phyloP scores from a whole-genome alignment of 2,113 vertebrate species.

The Macrotis lagotis region DNA sequence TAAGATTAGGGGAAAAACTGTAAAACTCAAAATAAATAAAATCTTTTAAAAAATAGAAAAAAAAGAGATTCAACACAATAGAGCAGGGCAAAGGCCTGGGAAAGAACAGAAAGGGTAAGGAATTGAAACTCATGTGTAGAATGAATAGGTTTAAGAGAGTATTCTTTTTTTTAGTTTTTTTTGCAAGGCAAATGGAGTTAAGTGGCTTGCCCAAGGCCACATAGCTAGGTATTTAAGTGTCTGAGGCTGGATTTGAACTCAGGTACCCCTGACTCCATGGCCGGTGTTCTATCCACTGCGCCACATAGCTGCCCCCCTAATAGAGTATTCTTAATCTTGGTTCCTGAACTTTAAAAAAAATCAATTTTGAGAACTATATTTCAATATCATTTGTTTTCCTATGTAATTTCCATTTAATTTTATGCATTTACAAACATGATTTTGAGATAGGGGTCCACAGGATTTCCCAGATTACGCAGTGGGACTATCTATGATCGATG shows the following conservation, averaged over 20 bases:
- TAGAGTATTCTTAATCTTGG: not conserved
- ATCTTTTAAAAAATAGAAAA: too few species aligned
- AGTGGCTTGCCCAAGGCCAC: too few species aligned
- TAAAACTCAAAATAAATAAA: too few species aligned
- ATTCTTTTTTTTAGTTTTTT: too few species aligned
- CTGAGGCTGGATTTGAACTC: too few species aligned
- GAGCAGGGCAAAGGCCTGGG: not conserved
- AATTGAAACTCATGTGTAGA: not conserved
- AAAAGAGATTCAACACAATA: not conserved
- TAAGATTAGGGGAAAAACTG: too few species aligned
- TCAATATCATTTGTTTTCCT: not conserved
- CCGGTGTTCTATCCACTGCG: too few species aligned
- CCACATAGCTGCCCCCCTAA: too few species aligned
- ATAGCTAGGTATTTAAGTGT: too few species aligned
- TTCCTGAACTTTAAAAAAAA: not conserved
- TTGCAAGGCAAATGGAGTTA: too few species aligned
- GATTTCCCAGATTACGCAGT: not conserved
- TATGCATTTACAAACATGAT: not conserved
- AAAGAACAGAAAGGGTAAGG: not conserved
- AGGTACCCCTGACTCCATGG: too few species aligned
- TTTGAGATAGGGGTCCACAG: not conserved
- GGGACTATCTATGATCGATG: not conserved
- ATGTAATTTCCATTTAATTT: not conserved
- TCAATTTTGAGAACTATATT: too few species aligned
- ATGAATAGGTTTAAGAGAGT: not conserved